Conservation (phyloP, 1,140 invertebrate genomes). For the Helicoverpa zea region DNA sequence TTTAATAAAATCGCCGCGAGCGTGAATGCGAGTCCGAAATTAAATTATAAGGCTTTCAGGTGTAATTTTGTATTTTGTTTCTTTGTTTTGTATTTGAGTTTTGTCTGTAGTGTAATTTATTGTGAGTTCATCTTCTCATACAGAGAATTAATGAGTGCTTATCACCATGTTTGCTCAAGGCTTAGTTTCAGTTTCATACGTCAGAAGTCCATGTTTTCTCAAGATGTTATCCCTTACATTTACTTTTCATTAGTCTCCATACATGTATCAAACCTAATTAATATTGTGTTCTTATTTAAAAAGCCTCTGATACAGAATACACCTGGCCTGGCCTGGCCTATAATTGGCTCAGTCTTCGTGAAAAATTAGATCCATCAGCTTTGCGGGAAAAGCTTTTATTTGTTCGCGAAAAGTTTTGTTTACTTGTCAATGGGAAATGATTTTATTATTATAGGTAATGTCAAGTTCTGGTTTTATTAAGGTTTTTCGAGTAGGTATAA, state of each 20-base stretch:
- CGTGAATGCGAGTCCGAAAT: background rate
- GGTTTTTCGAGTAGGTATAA: too few relatives aligned
- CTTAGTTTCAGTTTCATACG: too few relatives aligned
- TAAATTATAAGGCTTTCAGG: background rate
- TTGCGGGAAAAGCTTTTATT: background rate
- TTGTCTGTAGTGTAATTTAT: background rate
- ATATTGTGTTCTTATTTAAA: background rate
- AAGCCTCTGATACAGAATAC: background rate
- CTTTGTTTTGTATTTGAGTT: background rate
- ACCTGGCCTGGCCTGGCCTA: background rate
- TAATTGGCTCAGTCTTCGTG: slow-evolving; percentile 18
- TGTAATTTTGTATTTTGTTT: background rate
- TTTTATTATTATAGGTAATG: background rate
- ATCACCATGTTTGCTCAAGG: too few relatives aligned
- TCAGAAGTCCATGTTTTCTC: too few relatives aligned
- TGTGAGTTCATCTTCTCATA: too few relatives aligned
- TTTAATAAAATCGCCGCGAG: slow-evolving; percentile 28
- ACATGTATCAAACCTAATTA: too few relatives aligned
- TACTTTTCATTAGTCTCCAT: too few relatives aligned
- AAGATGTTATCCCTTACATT: too few relatives aligned
- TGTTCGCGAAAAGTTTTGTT: slow-evolving; percentile 20
- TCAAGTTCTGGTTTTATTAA: too few relatives aligned
- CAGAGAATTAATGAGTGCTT: too few relatives aligned
- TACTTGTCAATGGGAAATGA: background rate
- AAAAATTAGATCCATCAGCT: slow-evolving; percentile 18